Conservation (phyloP, 2,113 vertebrate species). For the Lipophrys pholis region DNA sequence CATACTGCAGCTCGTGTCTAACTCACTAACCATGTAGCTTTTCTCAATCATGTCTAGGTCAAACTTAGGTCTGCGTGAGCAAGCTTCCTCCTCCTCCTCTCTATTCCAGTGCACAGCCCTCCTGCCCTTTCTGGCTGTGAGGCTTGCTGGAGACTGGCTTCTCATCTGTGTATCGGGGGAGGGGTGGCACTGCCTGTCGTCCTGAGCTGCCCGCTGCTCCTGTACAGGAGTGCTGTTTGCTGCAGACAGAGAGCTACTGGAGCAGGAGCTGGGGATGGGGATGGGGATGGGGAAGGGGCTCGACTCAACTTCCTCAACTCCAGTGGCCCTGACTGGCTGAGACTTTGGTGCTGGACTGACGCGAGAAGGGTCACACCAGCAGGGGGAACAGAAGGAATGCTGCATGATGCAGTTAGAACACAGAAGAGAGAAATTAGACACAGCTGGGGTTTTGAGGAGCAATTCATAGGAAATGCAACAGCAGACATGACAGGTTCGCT, state of each 20-base stretch:
- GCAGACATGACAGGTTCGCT: background rate
- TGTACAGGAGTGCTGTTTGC: slow-evolving; percentile 56
- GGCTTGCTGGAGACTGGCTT: slow-evolving; percentile 74
- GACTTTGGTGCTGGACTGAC: slow-evolving; percentile 75
- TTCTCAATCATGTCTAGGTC: slow-evolving; percentile 84
- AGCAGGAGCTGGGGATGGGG: slow-evolving; percentile 62
- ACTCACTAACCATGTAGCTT: slow-evolving; percentile 88
- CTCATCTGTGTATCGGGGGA: slow-evolving; percentile 59
- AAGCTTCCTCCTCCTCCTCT: slow-evolving; percentile 78
- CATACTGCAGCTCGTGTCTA: slow-evolving; percentile 13
- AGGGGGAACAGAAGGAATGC: slow-evolving; percentile 75
- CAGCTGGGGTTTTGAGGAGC: background rate
- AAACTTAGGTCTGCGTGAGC: slow-evolving; percentile 46
- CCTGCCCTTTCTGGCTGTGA: slow-evolving; percentile 67
- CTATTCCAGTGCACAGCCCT: slow-evolving; percentile 83
- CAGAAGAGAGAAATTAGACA: background rate
- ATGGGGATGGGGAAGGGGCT: slow-evolving; percentile 60
- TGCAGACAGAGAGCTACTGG: slow-evolving; percentile 86
- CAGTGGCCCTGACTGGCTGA: slow-evolving; percentile 38
- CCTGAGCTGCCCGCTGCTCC: slow-evolving; percentile 85
- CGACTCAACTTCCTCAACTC: slow-evolving; percentile 27
- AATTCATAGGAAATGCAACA: accelerated
- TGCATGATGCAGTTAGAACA: slow-evolving; percentile 67
- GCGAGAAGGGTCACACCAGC: slow-evolving; percentile 58
- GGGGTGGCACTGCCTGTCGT: slow-evolving; percentile 70